Conservation (phyloP, 2,888 invertebrate species). For the Drosophila maculinotata region DNA sequence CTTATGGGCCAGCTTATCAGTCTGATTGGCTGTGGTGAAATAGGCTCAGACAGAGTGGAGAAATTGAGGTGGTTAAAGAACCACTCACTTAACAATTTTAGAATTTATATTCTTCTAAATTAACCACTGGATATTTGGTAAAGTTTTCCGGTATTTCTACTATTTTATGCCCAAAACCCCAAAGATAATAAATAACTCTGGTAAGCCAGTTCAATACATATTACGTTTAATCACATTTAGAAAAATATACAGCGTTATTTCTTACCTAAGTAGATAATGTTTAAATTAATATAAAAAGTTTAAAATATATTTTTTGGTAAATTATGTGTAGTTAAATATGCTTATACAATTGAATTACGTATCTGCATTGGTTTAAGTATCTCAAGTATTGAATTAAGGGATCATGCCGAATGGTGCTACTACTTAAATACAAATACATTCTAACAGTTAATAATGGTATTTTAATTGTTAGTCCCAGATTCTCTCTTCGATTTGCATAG, state of each 20-base stretch:
- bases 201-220: conserved; percentile 10
- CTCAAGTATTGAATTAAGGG: conserved; percentile 31
- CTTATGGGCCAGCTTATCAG: conserved; percentile 47
- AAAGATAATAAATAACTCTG: neutral
- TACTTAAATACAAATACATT: conserved; percentile 47
- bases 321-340: conserved; percentile 46
- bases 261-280: conserved; percentile 47
- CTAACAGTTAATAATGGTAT: conserved; percentile 57
- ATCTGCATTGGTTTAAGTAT: conserved; percentile 46
- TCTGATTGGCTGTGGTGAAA: conserved; percentile 52
- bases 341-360: conserved; percentile 53
- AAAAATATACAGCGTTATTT: conserved; percentile 72
- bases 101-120: no score
- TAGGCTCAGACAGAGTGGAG: conserved; percentile 9
- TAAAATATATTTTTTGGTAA: conserved; percentile 57
- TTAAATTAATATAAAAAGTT: conserved; percentile 51
- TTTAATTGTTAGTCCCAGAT: conserved; percentile 71
- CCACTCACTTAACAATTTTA: no score
- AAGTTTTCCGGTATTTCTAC: no score
- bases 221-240: conserved; percentile 76
- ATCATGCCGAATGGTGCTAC: conserved; percentile 30
- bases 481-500: conserved; percentile 70
- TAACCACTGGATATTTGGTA: no score
- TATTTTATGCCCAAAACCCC: neutral
- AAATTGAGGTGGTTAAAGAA: neutral